Evolutionary conservation across 2,888 invertebrate genomes (phyloP).

Genomic region (Drosophila colorata): DNA sequence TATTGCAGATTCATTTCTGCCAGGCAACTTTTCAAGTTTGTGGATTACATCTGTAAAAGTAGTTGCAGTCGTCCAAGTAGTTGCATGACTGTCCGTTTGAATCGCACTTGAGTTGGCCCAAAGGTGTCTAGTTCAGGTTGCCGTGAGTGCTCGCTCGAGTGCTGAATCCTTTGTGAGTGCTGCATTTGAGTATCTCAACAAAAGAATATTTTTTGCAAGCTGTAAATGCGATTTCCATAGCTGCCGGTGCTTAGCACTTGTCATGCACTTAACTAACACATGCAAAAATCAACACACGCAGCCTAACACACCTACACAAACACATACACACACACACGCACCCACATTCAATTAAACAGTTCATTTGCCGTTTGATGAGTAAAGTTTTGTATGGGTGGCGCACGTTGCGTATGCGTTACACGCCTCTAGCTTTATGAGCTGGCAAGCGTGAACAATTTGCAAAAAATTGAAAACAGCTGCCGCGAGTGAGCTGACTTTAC

Average conservation of each 20-base stretch:
- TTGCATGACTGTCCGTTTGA: slow-evolving; percentile 20
- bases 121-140: slow-evolving; percentile 56
- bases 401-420: slow-evolving; percentile 30
- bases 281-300: not conserved
- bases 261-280: slow-evolving; percentile 44
- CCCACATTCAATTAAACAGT: slow-evolving; percentile 44
- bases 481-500: not conserved
- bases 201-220: slow-evolving; percentile 15
- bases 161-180: slow-evolving; percentile 35
- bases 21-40: slow-evolving; percentile 3
- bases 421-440: slow-evolving; percentile 4
- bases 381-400: slow-evolving; percentile 36
- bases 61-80: slow-evolving; percentile 11
- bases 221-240: slow-evolving; percentile 35
- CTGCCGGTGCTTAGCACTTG: slow-evolving; percentile 28
- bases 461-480: slow-evolving; percentile 14
- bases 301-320: slow-evolving; percentile 1
- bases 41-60: not conserved
- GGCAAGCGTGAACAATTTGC: slow-evolving; percentile 10
- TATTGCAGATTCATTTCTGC: not conserved
- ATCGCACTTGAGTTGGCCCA: slow-evolving; percentile 11
- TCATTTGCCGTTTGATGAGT: slow-evolving; percentile 43
- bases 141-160: slow-evolving; percentile 38
- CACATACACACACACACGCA: slow-evolving; percentile 1
- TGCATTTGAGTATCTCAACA: slow-evolving; percentile 38